Evolutionary conservation across 2,797 vertebrate species (phyloP).

Genomic region (Enteromius unitaeniatus): DNA sequence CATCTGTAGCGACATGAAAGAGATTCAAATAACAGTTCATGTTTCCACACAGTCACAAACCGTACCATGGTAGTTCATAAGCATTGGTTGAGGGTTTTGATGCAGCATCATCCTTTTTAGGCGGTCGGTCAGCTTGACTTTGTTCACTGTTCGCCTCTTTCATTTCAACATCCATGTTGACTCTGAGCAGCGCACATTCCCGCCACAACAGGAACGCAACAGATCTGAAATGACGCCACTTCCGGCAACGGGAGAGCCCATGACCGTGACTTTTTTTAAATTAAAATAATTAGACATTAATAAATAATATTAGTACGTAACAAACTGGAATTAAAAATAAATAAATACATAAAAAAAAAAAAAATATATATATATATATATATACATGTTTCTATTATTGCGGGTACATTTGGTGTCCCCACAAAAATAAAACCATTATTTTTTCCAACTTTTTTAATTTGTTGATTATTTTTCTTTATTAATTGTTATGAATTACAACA

Average conservation of each 20-base stretch:
- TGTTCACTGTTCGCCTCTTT: conserved; percentile 49
- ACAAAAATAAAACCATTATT: too few species aligned
- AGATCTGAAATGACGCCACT: conserved; percentile 6
- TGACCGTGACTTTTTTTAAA: background rate
- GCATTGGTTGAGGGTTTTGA: conserved; percentile 34
- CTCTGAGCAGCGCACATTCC: background rate
- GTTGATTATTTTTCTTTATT: too few species aligned
- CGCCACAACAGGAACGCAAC: conserved; percentile 43
- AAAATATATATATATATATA: too few species aligned
- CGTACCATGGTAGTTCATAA: conserved; percentile 62
- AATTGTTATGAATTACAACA: too few species aligned
- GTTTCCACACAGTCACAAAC: background rate
- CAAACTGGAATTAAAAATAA: background rate
- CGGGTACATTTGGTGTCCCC: too few species aligned
- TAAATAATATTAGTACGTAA: background rate
- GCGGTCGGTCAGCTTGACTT: background rate
- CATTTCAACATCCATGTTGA: conserved; percentile 60
- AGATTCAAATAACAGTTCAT: background rate
- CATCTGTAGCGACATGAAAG: background rate
- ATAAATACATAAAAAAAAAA: background rate
- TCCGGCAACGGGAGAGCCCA: background rate
- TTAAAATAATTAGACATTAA: background rate
- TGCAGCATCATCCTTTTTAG: conserved; percentile 44
- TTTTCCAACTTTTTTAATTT: too few species aligned
- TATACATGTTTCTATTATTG: too few species aligned